Evolutionary conservation across 2,888 invertebrate species (phyloP), one percentile per base, ranked within the genome.

Genomic region (Ennomos erosarius): DNA sequence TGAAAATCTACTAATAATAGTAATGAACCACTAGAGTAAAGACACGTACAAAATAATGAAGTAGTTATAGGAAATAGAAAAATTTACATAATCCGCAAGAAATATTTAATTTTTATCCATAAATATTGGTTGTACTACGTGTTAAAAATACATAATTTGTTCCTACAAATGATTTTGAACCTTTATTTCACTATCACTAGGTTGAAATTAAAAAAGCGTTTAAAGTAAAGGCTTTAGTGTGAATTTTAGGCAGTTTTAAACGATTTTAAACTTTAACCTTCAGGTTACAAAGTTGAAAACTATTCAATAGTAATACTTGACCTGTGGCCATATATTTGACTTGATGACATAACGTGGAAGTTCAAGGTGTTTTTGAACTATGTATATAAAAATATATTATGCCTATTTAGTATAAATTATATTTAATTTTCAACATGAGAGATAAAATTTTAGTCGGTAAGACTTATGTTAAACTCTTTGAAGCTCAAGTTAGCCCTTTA

Each of bases 271-370:
- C 59, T 54, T 36, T 59, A 55, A 51, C 55, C 55, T 55, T 51
- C 13, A 47, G 33, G 39, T 40, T 39, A 59, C 62, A 64, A 65
- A 59, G 65, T 53, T 64, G 42, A 62, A 16, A 56, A 63, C 37
- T 10, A 40, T 16, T 42, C 54, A 46, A 55, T 52, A 62, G 34
- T 47, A 53, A 58, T 43, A 40, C 39, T 48, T 59, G 61, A 52
- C 65, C 63, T 36, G 53, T 48, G 55, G 53, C 50, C 42, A 53
- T 13, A 37, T 67, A 43, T 59, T 62, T 67, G 57, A 45, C 26
- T 56, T 48, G 57, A 58, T 65, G 65, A 67, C 57, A 59, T 63
- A 67, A 65, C 36, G 8, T 10, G 12, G 16, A 58, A 63, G 63
- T 59, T 65, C 65, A 65, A 65, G 65, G 58, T 36, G 9, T 37